These are phyloP conservation scores for Artibeus lituratus DNA, from an alignment of 2,797 vertebrate species.

Conservation along the genomic window DNA sequence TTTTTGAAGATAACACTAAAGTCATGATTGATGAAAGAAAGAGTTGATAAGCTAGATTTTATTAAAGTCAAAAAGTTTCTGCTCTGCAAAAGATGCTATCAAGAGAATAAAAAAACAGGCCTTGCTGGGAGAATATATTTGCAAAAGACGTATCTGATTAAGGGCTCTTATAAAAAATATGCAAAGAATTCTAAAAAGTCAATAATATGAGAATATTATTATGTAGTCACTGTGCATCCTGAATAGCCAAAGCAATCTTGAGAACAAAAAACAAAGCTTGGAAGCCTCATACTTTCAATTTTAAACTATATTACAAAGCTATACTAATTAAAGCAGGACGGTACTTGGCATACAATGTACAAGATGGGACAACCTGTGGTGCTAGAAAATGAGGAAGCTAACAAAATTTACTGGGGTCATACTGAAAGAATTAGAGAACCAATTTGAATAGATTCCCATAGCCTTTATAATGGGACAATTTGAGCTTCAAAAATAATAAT, in stretches of 20 bases:
- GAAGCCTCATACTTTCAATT: background rate
- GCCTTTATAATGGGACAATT: background rate
- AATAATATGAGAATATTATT: background rate
- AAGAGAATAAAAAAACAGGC: background rate
- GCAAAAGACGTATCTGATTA: background rate
- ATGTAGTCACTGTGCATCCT: background rate
- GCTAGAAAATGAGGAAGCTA: background rate
- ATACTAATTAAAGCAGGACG: background rate
- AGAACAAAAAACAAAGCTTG: background rate
- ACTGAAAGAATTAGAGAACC: background rate
- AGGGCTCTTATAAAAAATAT: background rate
- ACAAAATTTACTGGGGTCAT: background rate
- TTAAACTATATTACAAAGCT: background rate
- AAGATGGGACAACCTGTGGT: background rate
- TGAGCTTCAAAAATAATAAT: background rate
- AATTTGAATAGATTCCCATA: background rate
- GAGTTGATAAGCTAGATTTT: background rate
- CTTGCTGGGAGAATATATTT: background rate
- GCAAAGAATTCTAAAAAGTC: background rate
- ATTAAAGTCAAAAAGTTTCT: background rate
- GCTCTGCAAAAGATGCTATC: background rate
- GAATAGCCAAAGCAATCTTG: background rate
- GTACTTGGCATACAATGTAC: background rate
- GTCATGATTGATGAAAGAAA: background rate
- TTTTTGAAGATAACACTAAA: background rate